A percentile compares a stretch with the other conserved stretches of the same genome.
Conservation (phyloP, 2,113 vertebrate genomes). For the Paradoxurus hermaphroditus region DNA sequence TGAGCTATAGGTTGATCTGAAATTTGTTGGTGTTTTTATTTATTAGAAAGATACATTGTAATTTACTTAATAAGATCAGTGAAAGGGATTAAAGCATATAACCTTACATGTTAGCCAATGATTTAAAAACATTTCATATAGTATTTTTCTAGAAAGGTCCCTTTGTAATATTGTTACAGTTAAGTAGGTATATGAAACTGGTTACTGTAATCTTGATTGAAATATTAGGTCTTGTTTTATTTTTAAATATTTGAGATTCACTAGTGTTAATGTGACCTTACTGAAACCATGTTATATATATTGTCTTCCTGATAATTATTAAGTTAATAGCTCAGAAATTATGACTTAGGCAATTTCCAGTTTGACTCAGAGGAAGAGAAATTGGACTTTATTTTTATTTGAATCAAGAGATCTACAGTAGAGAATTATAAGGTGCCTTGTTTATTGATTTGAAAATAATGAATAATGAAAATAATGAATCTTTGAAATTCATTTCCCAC, state of each 20-base stretch:
- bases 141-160: neutral
- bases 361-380: slow-evolving; percentile 17
- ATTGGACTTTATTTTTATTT: neutral
- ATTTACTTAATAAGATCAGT: neutral
- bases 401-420: neutral
- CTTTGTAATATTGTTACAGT: neutral
- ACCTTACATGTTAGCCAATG: neutral
- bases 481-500: neutral
- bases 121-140: neutral
- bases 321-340: neutral
- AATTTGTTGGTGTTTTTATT: slow-evolving; percentile 1
- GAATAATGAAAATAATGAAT: too few species aligned
- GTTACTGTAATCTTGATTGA: neutral
- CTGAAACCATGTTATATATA: neutral
- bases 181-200: neutral
- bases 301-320: neutral
- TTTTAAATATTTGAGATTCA: slow-evolving; percentile 37
- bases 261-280: neutral
- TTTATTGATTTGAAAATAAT: slow-evolving; percentile 23
- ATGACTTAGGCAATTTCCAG: neutral
- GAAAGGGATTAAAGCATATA: neutral
- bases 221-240: neutral
- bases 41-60: slow-evolving; percentile 11
- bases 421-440: neutral
- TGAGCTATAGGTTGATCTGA: neutral